Base-by-base conservation (phyloP, 2,888 invertebrate genomes). In the Sceliomorpha sp. region DNA sequence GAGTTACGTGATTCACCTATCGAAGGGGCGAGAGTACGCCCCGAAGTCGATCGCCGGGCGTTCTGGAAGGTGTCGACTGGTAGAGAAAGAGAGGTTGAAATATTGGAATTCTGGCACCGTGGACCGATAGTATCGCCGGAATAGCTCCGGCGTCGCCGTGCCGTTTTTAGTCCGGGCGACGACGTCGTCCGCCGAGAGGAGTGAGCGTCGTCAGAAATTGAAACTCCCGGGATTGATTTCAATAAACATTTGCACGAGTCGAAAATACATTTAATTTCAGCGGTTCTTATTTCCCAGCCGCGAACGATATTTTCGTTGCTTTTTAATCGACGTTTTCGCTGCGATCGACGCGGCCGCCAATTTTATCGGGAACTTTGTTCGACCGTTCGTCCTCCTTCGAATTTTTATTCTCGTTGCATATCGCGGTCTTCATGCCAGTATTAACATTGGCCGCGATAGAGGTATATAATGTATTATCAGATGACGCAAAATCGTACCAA, bases 101-200 rank as follows among this genome's bases (percentile, higher is more conserved):
- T 80, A 82, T 80, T 70, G 79, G 70, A 67, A 75, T 77, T 79
- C 73, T 68, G 47, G 72, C 67, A 59, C 50, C 37, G 36, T 53
- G 48, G 42, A 39, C 55, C 40, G 29, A 55, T 31, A 31, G 39
- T 37, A 58, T 66, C 51, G 42, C 34, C 20, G 17, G 34, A 20
- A 20, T 29, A 15, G 10, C 17, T 47, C 17, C 7, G 9, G 4
- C 24, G 10, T 47, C 7, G 9, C 7, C 24, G 10, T 47, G 8
- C n/a, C 20, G 26, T 15, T 24, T 31, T 51, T 9, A 32, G 7
- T 31, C n/a, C 5, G 31, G 17, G 14, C 31, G 10, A n/a, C n/a
- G 34, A 24, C 24, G n/a, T 29, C 17, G 8, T 31, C 13, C 14
- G 45, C 31, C 29, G 31, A 45, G 29, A 45, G 9, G 17, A 9